Evolutionary conservation across 2,888 invertebrate species (phyloP).

Genomic region (Campoplex nolae): DNA sequence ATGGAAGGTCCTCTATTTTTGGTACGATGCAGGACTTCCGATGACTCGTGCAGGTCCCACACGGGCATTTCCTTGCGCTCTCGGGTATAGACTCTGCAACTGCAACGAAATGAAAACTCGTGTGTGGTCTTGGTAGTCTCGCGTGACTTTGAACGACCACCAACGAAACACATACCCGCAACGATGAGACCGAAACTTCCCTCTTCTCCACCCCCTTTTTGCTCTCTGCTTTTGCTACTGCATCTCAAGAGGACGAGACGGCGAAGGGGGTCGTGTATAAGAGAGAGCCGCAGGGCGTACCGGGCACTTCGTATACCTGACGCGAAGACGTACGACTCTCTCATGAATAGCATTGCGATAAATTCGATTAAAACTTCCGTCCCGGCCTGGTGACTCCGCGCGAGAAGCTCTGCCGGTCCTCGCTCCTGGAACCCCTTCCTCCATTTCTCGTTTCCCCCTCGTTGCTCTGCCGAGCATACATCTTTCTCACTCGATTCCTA

Average conservation of each 20-base stretch:
- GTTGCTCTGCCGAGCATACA: constrained; percentile 59
- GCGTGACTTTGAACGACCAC: constrained; percentile 54
- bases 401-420: constrained; percentile 60
- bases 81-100: constrained; percentile 22
- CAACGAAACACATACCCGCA: constrained; percentile 35
- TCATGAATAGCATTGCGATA: constrained; percentile 84
- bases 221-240: constrained; percentile 37
- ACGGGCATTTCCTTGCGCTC: constrained; percentile 43
- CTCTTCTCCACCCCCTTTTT: constrained; percentile 26
- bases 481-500: constrained; percentile 49
- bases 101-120: constrained; percentile 51
- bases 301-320: constrained; percentile 77
- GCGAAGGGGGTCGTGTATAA: constrained; percentile 32
- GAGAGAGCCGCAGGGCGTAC: constrained; percentile 66
- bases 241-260: constrained; percentile 64
- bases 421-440: constrained; percentile 68
- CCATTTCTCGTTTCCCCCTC: constrained; percentile 13
- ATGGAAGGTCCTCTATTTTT: neutral
- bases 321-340: constrained; percentile 82
- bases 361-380: constrained; percentile 84
- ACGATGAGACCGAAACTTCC: constrained; percentile 13
- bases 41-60: constrained; percentile 43
- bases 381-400: constrained; percentile 75
- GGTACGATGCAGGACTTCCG: constrained; percentile 1
- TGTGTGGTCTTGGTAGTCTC: constrained; percentile 66